A percentile compares a stretch with the other conserved stretches of the same genome.
Conservation (phyloP, 2,888 invertebrate species). For the Anoplius nigerrimus region DNA sequence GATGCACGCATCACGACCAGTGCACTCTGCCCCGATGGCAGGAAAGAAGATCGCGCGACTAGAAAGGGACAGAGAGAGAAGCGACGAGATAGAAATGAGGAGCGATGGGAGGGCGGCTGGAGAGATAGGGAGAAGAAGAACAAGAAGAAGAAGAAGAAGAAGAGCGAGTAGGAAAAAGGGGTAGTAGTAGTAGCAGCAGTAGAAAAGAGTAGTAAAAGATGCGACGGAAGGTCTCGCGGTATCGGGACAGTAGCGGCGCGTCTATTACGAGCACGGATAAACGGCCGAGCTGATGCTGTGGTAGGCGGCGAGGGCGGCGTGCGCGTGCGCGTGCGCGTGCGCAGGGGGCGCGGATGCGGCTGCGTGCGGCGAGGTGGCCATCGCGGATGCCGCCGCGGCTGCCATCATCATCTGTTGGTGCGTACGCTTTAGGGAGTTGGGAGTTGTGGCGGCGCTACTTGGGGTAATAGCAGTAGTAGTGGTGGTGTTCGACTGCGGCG, state of each 20-base stretch:
- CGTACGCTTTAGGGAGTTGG: constrained; percentile 76
- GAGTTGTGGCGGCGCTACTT: constrained; percentile 76
- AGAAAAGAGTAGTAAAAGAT: constrained; percentile 2
- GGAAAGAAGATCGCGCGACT: constrained; percentile 36
- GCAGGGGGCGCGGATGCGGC: constrained; percentile 80
- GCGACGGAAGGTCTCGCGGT: constrained; percentile 44
- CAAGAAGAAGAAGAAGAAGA: constrained; percentile 26
- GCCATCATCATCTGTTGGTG: constrained; percentile 75
- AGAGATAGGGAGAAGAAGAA: constrained; percentile 12
- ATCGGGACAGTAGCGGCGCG: constrained; percentile 48
- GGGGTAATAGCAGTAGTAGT: constrained; percentile 71
- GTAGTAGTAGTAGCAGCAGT: no score
- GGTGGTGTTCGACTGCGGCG: constrained; percentile 53
- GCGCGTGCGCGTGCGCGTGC: constrained; percentile 79
- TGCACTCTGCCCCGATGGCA: no score
- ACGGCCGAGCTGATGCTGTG: constrained; percentile 87
- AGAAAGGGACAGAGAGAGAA: constrained; percentile 27
- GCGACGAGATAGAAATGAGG: constrained; percentile 32
- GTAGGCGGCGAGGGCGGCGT: constrained; percentile 80
- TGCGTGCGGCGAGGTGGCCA: constrained; percentile 80
- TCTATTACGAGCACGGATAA: constrained; percentile 89
- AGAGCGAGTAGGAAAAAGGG: constrained; percentile 30
- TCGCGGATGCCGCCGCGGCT: constrained; percentile 74
- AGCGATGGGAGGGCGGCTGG: constrained; percentile 25
- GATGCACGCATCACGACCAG: no score